Base-by-base conservation (phyloP, 1,140 invertebrate species). In the Drosophila sturtevanti region DNA sequence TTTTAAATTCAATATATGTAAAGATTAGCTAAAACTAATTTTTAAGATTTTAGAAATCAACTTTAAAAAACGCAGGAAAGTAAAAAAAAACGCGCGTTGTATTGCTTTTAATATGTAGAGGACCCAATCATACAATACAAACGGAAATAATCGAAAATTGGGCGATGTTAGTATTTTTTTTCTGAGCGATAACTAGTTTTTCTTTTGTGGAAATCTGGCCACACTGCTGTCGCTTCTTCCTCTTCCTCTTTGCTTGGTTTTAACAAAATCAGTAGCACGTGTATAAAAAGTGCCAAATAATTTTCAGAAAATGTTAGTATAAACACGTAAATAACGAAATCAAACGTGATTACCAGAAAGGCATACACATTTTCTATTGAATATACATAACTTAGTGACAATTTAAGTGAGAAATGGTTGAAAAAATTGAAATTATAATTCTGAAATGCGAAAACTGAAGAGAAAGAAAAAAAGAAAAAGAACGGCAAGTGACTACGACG, bases 221-320 rank as follows among this genome's bases (percentile, higher is more conserved):
- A 61, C 59, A 61, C 38, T 41, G 54, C 3, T 34, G 14, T 14
- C 6, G 11, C 24, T 18, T 61, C 59, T 61, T 61, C 59, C 59
- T 41, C 59, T 61, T 38, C 79, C 80, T 90, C 85, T 89, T 91
- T 87, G 90, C 89, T 91, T 91, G 89, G 80, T 89, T 91, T 91
- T 90, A 76, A 87, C 73, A 91, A 80, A 76, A 76, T 76, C 72
- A 91, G 86, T 90, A 89, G 89, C 90, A 91, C 90, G 90, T 91
- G 90, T 91, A 79, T 86, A 89, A 91, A 91, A 90, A 91, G 90
- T 91, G 90, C 90, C 90, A 91, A 91, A 91, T 74, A 79, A 90
- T 80, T 82, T 81, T 91, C 77, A 71, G 76, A 84, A 91, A 91
- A 91, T 91, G 90, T 91, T 91, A 91, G 90, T 91, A 91, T 91